Evolutionary conservation across 2,797 vertebrate genomes (phyloP), one percentile per base, ranked within the genome.

Genomic region (Onychomys arenicola): DNA sequence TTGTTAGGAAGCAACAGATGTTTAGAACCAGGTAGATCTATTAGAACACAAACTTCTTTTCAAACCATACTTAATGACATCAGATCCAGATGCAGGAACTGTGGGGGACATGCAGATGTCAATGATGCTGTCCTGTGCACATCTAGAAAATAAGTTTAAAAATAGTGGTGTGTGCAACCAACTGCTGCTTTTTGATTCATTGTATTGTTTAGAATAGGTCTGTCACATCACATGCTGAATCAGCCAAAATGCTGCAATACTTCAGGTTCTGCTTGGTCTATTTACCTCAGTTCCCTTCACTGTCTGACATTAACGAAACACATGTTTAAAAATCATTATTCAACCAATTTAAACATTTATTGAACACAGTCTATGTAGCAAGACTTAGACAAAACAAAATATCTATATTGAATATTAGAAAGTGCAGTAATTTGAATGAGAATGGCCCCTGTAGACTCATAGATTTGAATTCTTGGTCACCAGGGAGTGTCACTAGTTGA

Each of bases 1-100:
- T 98, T 97, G 97, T 97, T 87, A 89, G 94, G 94, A 52, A 88
- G 88, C 75, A 96, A 88, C 97, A 97, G 97, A 96, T 96, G 96
- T 93, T 97, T 92, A 96, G 78, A 89, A 97, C 87, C 59, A 90
- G 80, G 89, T 89, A 96, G 90, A 96, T 86, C 65, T 6, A 55
- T 69, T 90, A 78, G 89, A 97, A 97, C 95, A 97, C 90, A 95
- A 84, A 43, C 55, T 67, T 85, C 95, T 94, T 97, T 97, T 88
- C 94, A 96, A 96, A 89, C 80, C 90, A 52, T 55, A 46, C 86
- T 88, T 92, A 83, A 90, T 63, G 78, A 90, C 85, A 94, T 89
- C 49, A 21, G 81, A 80, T 96, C 61, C 65, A 95, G 81, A 95
- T 82, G 89, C 32, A 94, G 88, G 67, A 86, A 92, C 82, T 59